A percentile compares a stretch with the other conserved stretches of the same genome.
Conservation (phyloP, 2,888 invertebrate genomes). For the Hypena proboscidalis region DNA sequence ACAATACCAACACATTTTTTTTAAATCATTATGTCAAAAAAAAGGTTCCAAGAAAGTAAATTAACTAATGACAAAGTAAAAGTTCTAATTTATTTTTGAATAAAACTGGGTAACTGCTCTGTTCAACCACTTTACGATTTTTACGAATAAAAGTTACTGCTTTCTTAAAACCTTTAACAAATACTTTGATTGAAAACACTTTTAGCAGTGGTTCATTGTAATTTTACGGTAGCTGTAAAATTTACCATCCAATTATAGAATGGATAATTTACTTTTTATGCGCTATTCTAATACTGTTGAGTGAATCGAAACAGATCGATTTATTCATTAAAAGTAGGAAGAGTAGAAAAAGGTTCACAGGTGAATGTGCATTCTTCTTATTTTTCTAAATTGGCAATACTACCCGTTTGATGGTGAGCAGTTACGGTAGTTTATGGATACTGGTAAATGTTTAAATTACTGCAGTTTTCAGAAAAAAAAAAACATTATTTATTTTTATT, state of each 20-base stretch:
- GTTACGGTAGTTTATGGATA: no score
- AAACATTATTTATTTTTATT: no score
- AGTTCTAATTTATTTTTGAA: not conserved
- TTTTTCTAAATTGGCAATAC: no score
- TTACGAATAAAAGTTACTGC: slow-evolving; percentile 8
- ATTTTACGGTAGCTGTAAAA: slow-evolving; percentile 70
- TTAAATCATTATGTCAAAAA: no score
- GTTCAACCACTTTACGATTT: slow-evolving; percentile 2
- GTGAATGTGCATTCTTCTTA: no score
- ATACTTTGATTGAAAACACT: slow-evolving; percentile 61
- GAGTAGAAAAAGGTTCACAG: not conserved
- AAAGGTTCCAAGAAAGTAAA: no score
- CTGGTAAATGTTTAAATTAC: no score
- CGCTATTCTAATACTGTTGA: slow-evolving; percentile 48
- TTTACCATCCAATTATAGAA: slow-evolving; percentile 69
- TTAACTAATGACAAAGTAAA: not conserved
- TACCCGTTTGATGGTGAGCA: no score
- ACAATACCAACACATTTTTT: no score
- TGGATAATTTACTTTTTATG: slow-evolving; percentile 68
- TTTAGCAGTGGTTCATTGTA: slow-evolving; percentile 65
- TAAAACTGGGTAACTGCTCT: slow-evolving; percentile 2
- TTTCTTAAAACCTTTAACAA: slow-evolving; percentile 18
- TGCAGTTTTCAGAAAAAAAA: no score
- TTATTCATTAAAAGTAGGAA: not conserved
- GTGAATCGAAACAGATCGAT: not conserved